A percentile compares a stretch with the other conserved stretches of the same genome.
Evolutionary conservation across 1,140 invertebrate genomes (phyloP).

Genomic region (Neodiprion fabricii): DNA sequence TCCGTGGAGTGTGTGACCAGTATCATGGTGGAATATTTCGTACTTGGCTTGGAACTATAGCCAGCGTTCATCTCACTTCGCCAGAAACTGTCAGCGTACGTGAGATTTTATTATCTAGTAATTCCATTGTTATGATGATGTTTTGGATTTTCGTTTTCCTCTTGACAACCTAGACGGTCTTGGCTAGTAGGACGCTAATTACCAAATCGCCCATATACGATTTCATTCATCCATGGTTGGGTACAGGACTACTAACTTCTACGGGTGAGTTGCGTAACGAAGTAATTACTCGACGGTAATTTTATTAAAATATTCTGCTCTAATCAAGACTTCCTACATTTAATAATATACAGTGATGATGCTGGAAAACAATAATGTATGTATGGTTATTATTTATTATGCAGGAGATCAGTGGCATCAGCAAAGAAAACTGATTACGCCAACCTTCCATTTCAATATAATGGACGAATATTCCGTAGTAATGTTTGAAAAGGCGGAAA

Average conservation of each 20-base stretch:
- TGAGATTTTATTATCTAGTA: neutral
- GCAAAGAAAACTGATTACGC: slow-evolving; percentile 82
- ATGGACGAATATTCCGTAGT: slow-evolving; percentile 78
- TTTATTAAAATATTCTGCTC: neutral
- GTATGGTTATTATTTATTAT: slow-evolving; percentile 3
- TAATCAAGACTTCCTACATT: neutral
- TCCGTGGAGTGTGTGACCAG: slow-evolving; percentile 21
- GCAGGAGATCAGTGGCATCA: slow-evolving; percentile 78
- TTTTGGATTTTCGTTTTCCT: neutral
- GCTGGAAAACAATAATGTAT: neutral
- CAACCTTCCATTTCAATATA: slow-evolving; percentile 88
- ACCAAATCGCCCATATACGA: slow-evolving; percentile 72
- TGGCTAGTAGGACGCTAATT: slow-evolving; percentile 60
- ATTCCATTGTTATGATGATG: neutral
- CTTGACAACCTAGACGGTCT: slow-evolving; percentile 41
- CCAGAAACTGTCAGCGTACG: slow-evolving; percentile 45
- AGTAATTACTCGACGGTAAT: slow-evolving; percentile 11
- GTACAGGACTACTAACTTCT: slow-evolving; percentile 71
- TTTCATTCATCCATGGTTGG: slow-evolving; percentile 72
- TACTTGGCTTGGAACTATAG: slow-evolving; percentile 33
- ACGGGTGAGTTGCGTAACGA: slow-evolving; percentile 53
- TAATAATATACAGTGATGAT: neutral
- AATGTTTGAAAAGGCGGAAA: slow-evolving; percentile 75
- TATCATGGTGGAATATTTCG: slow-evolving; percentile 40
- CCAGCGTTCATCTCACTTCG: slow-evolving; percentile 38